Base-by-base conservation (phyloP, 2,113 vertebrate genomes). In the Lycocorax pyrrhopterus region DNA sequence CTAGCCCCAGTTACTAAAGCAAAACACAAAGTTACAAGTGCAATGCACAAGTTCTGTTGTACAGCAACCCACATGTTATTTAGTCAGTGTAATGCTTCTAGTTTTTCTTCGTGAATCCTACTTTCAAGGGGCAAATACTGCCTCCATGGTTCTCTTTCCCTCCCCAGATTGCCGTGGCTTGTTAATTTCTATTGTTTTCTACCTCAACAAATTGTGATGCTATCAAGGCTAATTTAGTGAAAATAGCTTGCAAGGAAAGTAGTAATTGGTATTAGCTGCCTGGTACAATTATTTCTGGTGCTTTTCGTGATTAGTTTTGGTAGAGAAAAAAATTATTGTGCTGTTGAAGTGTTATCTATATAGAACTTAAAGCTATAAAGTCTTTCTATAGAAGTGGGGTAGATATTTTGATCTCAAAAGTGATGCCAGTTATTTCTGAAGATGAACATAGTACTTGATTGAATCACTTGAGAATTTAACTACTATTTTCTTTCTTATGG, bases 391-490 rank as follows among this genome's bases (percentile, higher is more conserved):
- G 92, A 12, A 37, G 69, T 79, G 22, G 5, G 75, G 29, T 62
- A 91, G 76, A 39, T 85, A 44, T 89, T 95, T 85, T 94, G 80
- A 73, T 91, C 67, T 94, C 89, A 90, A 94, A 94, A 89, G 44
- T 91, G 77, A 89, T 78, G 85, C 44, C 72, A 81, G 72, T 80
- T 56, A 22, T 90, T 94, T 95, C 92, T 96, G 87, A 94, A 92
- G 84, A 86, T 37, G 72, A 93, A 37, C 60, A 32, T 13, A 17
- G 64, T 84, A 80, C 39, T 93, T 93, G 67, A 91, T 95, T 95
- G 88, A 93, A 96, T 96, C 80, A 64, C 85, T 90, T 90, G 68
- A 93, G 86, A 64, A 55, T 76, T 95, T 51, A 92, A 68, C 32
- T 62, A 35, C 84, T 72, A 83, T 80, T 23, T 89, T 94, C 59